Evolutionary conservation across 2,797 vertebrate species (phyloP).

Genomic region (Chaunax sp.): DNA sequence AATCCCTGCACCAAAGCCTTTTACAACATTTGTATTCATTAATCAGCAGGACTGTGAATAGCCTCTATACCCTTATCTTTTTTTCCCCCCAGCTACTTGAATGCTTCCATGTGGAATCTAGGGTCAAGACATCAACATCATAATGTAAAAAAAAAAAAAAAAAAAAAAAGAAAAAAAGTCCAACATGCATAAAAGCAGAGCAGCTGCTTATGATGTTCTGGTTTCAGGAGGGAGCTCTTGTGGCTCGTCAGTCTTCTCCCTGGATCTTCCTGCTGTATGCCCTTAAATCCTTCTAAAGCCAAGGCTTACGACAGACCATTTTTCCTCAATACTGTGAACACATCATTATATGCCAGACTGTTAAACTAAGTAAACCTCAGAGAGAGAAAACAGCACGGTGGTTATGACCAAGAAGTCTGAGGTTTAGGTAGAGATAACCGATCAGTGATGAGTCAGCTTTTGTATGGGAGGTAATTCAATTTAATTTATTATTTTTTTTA

Average conservation of each 20-base stretch:
- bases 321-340: constrained; percentile 43
- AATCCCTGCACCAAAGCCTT: constrained; percentile 22
- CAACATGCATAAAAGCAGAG: constrained; percentile 45
- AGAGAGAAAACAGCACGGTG: constrained; percentile 33
- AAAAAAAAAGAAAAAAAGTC: constrained; percentile 11
- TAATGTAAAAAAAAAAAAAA: constrained; percentile 26
- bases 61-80: constrained; percentile 46
- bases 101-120: constrained; percentile 53
- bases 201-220: constrained; percentile 40
- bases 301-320: constrained; percentile 30
- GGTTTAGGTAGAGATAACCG: constrained; percentile 22
- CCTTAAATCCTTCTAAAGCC: constrained; percentile 39
- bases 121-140: constrained; percentile 50
- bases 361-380: constrained; percentile 39
- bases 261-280: constrained; percentile 27
- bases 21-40: constrained; percentile 63
- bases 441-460: constrained; percentile 15
- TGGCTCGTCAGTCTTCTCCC: constrained; percentile 26
- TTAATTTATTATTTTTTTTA: background rate
- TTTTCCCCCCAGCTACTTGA: constrained; percentile 38
- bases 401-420: constrained; percentile 17
- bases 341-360: constrained; percentile 51
- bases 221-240: constrained; percentile 50
- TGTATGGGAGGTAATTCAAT: background rate
- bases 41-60: constrained; percentile 59